Conservation (phyloP, 2,113 vertebrate species). For the Lycaon pictus region DNA sequence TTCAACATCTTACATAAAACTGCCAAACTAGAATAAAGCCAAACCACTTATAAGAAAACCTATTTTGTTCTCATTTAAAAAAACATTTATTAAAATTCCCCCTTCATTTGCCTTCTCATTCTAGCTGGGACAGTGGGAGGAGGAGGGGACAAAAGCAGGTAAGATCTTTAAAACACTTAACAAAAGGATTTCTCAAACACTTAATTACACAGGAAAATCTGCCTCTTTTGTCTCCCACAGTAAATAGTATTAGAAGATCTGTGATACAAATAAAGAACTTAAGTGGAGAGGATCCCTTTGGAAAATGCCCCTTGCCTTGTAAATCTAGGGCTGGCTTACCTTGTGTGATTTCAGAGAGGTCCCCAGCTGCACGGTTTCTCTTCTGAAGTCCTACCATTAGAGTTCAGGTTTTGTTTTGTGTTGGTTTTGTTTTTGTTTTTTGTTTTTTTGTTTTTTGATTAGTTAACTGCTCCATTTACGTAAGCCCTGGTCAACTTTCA, state of each 20-base stretch:
- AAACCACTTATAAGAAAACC: background rate
- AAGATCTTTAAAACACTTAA: background rate
- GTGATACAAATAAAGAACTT: background rate
- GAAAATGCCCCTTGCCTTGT: background rate
- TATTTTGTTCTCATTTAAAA: background rate
- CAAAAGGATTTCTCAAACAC: background rate
- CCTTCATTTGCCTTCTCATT: background rate
- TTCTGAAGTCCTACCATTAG: background rate
- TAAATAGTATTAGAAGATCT: background rate
- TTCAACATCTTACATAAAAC: constrained; percentile 70
- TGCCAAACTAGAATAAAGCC: constrained; percentile 40
- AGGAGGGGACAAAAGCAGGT: background rate
- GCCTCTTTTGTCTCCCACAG: background rate
- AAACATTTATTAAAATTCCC: constrained; percentile 3
- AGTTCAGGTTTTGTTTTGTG: too few species aligned
- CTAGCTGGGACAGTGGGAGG: background rate
- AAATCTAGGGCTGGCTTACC: background rate
- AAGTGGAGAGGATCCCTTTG: background rate
- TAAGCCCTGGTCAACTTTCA: background rate
- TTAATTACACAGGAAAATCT: background rate
- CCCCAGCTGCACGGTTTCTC: background rate
- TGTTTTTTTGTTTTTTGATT: background rate
- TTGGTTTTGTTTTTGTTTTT: too few species aligned
- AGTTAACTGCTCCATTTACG: background rate
- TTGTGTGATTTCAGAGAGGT: background rate